Conservation (phyloP, 2,113 vertebrate species). For the Leptobrachium ailaonicum region DNA sequence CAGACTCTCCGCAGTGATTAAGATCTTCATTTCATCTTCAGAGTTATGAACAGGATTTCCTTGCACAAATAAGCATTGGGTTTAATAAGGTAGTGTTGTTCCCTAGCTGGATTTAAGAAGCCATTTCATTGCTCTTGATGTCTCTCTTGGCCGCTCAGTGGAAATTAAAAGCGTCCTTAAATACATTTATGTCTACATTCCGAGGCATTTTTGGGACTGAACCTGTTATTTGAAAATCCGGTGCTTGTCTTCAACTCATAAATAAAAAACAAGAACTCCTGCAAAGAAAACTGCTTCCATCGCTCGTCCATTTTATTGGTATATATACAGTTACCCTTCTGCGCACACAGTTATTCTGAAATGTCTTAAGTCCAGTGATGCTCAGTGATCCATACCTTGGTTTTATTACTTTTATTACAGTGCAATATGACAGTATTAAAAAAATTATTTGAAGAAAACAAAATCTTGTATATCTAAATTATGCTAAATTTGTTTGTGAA, state of each 20-base stretch:
- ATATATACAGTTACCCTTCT: too few species aligned
- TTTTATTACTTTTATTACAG: too few species aligned
- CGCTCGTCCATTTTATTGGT: background rate
- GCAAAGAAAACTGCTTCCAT: too few species aligned
- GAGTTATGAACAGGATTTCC: background rate
- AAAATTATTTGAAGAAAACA: too few species aligned
- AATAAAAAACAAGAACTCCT: background rate
- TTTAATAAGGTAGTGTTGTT: conserved; percentile 3
- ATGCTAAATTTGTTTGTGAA: too few species aligned
- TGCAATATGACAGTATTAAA: too few species aligned
- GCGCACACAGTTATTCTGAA: too few species aligned
- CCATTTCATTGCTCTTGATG: background rate
- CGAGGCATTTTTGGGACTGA: conserved; percentile 1
- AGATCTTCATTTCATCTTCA: conserved; percentile 17
- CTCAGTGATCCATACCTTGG: too few species aligned
- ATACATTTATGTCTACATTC: conserved; percentile 19
- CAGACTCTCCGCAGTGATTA: background rate
- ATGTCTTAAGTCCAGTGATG: too few species aligned
- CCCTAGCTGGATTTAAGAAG: conserved; percentile 15
- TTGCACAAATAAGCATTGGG: background rate
- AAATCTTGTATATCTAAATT: too few species aligned
- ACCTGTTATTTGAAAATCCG: background rate
- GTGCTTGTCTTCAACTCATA: background rate
- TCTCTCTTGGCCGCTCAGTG: background rate
- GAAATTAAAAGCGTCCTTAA: conserved; percentile 18